Base-by-base conservation (phyloP, 2,797 vertebrate species). In the Sibirionetta formosa region DNA sequence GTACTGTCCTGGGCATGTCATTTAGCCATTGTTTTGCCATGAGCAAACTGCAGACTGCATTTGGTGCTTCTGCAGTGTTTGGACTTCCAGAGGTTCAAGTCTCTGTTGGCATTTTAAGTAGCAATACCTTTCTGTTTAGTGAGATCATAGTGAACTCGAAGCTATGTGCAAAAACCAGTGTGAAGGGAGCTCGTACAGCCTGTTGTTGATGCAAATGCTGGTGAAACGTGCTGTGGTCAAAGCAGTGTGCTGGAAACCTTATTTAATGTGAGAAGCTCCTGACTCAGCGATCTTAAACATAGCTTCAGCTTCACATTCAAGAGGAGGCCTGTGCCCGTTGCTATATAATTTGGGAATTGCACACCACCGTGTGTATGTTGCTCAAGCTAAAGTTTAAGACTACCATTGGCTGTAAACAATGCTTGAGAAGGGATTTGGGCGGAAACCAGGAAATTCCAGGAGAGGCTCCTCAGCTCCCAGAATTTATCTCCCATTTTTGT, bases 1-100 rank as follows among this genome's bases (percentile, higher is more conserved):
- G 17, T 66, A 7, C 4, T 0, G 0, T 54, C 51, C 75, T 50
- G 61, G 40, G 42, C 53, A 24, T 3, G 13, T 33, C 6, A 6
- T 8, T 69, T 42, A 66, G 35, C 27, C 12, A 2, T 13, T 48
- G 22, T n/a, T 83, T 82, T 88, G 44, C n/a, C 44, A 2, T 29
- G 6, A 69, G 50, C 40, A 35, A 79, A 76, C 22, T n/a, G 26
- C 27, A 42, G 36, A 6, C 31, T 16, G 29, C 0, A 42, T 81
- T 75, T 31, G 40, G 40, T 84, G 58, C 13, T 31, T 85, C 71
- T 63, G 33, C n/a, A 77, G 36, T 48, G 12, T 75, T 95, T 82
- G 48, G 53, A 24, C 24, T 80, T 86, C 46, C 46, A 36, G 70
- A 86, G 42, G 46, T 84, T 73, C 19, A 29, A 5, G 19, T 72